Percentiles rank a stretch among this genome's conserved stretches.
Conservation (phyloP, 2,888 invertebrate species). For the Pachymerium ferrugineum region DNA sequence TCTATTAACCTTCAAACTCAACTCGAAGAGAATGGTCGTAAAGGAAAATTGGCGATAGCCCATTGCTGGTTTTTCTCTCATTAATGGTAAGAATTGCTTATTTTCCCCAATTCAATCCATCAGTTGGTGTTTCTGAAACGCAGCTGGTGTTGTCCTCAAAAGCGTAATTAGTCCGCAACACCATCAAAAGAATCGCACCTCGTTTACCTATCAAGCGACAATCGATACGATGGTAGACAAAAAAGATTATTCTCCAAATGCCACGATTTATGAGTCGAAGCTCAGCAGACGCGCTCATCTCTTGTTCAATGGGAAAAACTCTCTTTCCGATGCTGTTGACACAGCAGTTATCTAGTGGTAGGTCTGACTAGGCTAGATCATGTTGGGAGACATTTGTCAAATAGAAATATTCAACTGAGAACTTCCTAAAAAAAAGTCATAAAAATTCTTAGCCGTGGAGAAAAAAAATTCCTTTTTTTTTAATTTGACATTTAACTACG, state of each 20-base stretch:
- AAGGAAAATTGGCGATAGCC: no score
- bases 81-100: no score
- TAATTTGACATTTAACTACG: neutral
- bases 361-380: neutral
- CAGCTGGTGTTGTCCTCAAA: neutral
- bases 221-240: neutral
- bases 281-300: conserved; percentile 7
- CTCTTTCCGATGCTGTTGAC: neutral
- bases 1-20: no score
- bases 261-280: neutral
- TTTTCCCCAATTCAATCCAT: no score
- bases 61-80: no score
- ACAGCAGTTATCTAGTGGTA: neutral
- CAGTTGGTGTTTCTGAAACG: no score
- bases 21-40: no score
- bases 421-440: neutral
- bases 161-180: no score
- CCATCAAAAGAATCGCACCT: neutral
- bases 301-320: neutral
- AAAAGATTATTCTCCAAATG: neutral
- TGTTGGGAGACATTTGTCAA: conserved; percentile 8
- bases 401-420: neutral
- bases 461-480: neutral
- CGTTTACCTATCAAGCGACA: neutral
- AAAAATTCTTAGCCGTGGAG: no score